Evolutionary conservation across 2,797 vertebrate species (phyloP), one percentile per base, ranked within the genome.

Genomic region (Eulemur albifrons): DNA sequence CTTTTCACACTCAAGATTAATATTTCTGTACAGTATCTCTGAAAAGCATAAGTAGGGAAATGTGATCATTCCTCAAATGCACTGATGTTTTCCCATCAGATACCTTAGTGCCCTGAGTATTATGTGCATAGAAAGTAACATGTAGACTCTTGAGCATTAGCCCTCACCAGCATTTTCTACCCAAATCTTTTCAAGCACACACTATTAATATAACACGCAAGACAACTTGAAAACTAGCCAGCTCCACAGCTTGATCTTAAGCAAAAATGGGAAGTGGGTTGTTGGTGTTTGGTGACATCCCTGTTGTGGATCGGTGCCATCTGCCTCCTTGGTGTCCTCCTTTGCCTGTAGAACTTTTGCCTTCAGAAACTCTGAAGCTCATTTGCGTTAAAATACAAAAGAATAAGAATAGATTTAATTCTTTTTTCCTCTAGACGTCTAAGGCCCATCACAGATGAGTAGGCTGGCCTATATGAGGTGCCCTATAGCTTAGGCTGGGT

Each of bases 1-100:
- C 70, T 77, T 94, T 89, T 84, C 82, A 63, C 5, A 43, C 57
- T 77, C 54, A 88, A 89, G 73, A 90, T 70, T 65, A 80, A 92
- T 83, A 88, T 95, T 91, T 80, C 86, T 82, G 18, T 54, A 48
- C 45, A 90, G 45, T 20, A 83, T 75, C 63, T 92, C 50, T 87
- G 87, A 83, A 91, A 89, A 79, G 63, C 30, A 23, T 59, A 79
- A 72, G 32, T 57, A 92, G 35, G 52, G 61, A 82, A 77, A 92
- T 59, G n/a, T 25, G 35, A 89, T 67, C 43, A 50, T 82, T 90
- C 40, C 30, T 73, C 84, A 77, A 69, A 76, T 43, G 2, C 89
- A 27, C 75, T 79, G 20, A 80, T 90, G 80, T 54, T 57, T 96
- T 72, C 23, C 59, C 59, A 40, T 76, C 25, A 81, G 59, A 65